These are phyloP conservation scores for Apamea sordens DNA, from an alignment of 2,888 invertebrate species.

Conservation along the genomic window DNA sequence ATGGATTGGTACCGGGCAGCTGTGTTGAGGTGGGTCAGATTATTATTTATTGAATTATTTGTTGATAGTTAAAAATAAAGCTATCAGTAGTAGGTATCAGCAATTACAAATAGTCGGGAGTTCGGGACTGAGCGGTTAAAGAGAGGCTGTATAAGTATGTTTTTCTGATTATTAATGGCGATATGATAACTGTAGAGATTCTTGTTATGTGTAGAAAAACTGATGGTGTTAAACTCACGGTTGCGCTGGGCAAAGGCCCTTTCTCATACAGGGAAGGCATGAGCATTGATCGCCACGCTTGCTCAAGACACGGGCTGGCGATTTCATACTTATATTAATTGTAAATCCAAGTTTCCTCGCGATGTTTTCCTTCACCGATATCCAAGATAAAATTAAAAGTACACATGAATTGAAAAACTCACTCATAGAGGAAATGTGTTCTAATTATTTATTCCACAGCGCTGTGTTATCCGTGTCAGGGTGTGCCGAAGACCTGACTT, in stretches of 20 bases:
- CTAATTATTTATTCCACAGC: slow-evolving; percentile 24
- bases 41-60: background rate
- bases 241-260: too few species aligned
- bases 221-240: too few species aligned
- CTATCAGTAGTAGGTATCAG: too few species aligned
- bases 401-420: background rate
- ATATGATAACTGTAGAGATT: too few species aligned
- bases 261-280: too few species aligned
- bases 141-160: too few species aligned
- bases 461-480: slow-evolving; percentile 30
- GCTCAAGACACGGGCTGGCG: too few species aligned
- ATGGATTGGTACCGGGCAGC: slow-evolving; percentile 39
- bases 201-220: too few species aligned
- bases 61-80: background rate
- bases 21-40: slow-evolving; percentile 43
- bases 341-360: background rate
- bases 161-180: too few species aligned
- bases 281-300: too few species aligned
- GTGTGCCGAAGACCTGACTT: slow-evolving; percentile 43
- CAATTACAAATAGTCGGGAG: background rate
- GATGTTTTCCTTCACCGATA: background rate
- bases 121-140: background rate
- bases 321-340: too few species aligned
- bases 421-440: too few species aligned
- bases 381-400: background rate